phyloP scores from a whole-genome alignment of 2,888 invertebrate genomes.

The Stegana nigrithorax region DNA sequence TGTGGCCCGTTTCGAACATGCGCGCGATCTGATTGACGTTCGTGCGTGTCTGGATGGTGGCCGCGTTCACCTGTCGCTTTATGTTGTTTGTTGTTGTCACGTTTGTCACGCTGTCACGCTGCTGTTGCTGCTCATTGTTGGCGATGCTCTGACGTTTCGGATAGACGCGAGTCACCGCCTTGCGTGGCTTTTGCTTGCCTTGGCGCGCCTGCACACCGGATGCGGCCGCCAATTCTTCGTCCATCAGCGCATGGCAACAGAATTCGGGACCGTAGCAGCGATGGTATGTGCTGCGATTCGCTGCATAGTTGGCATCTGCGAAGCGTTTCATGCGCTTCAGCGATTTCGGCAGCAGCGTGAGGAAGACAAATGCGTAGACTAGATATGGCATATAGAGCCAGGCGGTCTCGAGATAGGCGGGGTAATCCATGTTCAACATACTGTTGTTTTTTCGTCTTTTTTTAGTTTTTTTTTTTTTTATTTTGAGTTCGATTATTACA shows the following conservation, averaged over 20 bases:
- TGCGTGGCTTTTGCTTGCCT: constrained; percentile 60
- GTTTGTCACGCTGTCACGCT: constrained; percentile 10
- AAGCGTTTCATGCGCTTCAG: constrained; percentile 54
- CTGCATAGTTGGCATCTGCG: constrained; percentile 56
- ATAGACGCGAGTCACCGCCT: constrained; percentile 62
- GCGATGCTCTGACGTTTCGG: constrained; percentile 48
- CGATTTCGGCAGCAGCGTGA: constrained; percentile 64
- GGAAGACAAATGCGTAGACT: constrained; percentile 54
- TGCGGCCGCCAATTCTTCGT: constrained; percentile 35
- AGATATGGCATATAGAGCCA: constrained; percentile 58
- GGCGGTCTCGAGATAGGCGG: constrained; percentile 41
- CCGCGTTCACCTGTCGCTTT: constrained; percentile 38
- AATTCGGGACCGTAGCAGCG: constrained; percentile 65
- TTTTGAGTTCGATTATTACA: constrained; percentile 25
- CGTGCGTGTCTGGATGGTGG: constrained; percentile 43
- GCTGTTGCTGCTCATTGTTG: too few relatives aligned
- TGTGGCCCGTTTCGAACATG: constrained; percentile 63
- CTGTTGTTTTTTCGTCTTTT: constrained; percentile 33
- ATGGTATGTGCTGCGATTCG: constrained; percentile 56
- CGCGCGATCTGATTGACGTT: constrained; percentile 66
- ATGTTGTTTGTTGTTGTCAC: constrained; percentile 17
- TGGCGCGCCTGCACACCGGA: constrained; percentile 21
- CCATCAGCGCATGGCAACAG: constrained; percentile 53
- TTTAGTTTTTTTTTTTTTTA: constrained; percentile 31
- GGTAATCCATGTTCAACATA: constrained; percentile 34